Conservation (phyloP, 2,888 invertebrate species). For the Erebia epiphron region DNA sequence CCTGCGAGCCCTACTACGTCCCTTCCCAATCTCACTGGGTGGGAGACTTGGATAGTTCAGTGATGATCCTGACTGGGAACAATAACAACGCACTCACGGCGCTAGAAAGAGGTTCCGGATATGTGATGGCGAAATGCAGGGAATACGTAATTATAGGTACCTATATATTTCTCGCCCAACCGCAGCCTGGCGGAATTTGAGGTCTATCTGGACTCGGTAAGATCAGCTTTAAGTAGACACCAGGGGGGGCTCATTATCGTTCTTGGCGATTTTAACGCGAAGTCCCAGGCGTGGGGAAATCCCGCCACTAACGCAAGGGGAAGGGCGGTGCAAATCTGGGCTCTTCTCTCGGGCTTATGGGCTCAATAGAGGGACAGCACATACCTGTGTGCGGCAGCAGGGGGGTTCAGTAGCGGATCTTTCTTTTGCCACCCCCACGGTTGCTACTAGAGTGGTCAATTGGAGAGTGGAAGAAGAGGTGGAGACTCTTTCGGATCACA, state of each 20-base stretch:
- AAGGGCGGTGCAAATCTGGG: background rate
- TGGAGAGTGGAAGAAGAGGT: slow-evolving; percentile 19
- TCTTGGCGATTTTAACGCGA: background rate
- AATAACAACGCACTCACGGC: background rate
- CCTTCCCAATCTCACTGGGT: background rate
- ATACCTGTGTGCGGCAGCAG: slow-evolving; percentile 2
- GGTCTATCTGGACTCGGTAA: background rate
- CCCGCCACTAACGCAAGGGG: background rate
- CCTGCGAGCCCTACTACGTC: no score
- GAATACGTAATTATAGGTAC: background rate
- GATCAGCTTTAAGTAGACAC: background rate
- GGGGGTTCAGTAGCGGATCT: slow-evolving; percentile 5
- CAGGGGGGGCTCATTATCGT: background rate
- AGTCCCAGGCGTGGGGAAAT: background rate
- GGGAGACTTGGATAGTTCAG: background rate
- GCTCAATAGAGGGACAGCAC: background rate
- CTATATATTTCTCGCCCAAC: no score
- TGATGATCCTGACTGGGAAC: background rate
- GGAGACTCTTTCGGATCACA: slow-evolving; percentile 19
- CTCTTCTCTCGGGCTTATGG: background rate
- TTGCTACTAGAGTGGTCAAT: slow-evolving; percentile 1
- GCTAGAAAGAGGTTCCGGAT: background rate
- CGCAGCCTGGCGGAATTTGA: background rate
- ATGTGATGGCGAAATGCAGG: background rate
- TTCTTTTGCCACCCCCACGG: background rate